Percentiles rank a stretch among this genome's conserved stretches.
Evolutionary conservation across 2,888 invertebrate species (phyloP).

Genomic region (Heteromurus nitidus): DNA sequence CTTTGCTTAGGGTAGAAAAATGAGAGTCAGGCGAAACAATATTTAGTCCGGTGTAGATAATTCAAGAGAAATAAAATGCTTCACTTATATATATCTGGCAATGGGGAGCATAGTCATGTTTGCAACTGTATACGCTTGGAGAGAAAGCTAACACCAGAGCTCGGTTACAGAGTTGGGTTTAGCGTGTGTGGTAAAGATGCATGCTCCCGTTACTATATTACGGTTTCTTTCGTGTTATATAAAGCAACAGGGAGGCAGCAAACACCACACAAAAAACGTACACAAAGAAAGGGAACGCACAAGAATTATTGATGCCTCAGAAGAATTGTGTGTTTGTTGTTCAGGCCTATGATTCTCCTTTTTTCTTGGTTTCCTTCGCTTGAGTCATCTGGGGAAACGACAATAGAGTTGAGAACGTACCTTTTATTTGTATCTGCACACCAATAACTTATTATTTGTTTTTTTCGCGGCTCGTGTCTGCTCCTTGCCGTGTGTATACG

Average conservation of each 20-base stretch:
- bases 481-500: background rate
- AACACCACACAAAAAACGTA: background rate
- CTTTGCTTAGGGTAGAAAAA: too few relatives aligned
- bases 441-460: constrained; percentile 35
- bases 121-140: too few relatives aligned
- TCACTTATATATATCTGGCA: too few relatives aligned
- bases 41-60: background rate
- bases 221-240: too few relatives aligned
- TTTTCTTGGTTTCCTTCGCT: constrained; percentile 24
- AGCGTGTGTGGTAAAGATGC: too few relatives aligned
- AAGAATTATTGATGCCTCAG: constrained; percentile 64
- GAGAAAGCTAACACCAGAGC: too few relatives aligned
- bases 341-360: constrained; percentile 31
- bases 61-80: background rate
- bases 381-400: constrained; percentile 49
- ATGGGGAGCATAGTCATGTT: too few relatives aligned
- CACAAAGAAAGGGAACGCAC: constrained; percentile 22
- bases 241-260: background rate
- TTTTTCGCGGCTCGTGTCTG: constrained; percentile 8
- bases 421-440: constrained; percentile 41
- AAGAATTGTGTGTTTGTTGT: constrained; percentile 55
- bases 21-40: background rate
- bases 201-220: too few relatives aligned
- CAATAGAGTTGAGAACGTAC: constrained; percentile 35
- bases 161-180: too few relatives aligned